phyloP scores from a whole-genome alignment of 2,888 invertebrate genomes.

The Apoderus coryli region DNA sequence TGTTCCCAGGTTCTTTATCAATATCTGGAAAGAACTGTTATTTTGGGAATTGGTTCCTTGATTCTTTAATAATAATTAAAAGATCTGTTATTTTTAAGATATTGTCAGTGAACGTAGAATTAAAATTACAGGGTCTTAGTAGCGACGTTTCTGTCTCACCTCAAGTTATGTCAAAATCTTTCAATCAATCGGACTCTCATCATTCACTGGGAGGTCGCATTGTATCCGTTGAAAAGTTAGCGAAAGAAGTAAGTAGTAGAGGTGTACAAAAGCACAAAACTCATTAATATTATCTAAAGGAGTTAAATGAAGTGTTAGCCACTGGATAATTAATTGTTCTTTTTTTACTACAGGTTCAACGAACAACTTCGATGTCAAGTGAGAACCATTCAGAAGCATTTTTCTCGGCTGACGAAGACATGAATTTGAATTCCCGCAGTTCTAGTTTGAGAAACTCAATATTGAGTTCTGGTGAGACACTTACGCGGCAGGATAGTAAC shows the following conservation, averaged over 20 bases:
- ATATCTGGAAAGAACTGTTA: no score
- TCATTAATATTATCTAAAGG: no score
- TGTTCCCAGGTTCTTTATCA: no score
- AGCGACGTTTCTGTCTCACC: constrained; percentile 26
- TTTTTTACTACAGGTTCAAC: constrained; percentile 39
- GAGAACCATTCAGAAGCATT: constrained; percentile 87
- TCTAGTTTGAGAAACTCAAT: constrained; percentile 55
- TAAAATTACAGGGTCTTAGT: constrained; percentile 19
- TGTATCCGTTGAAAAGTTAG: constrained; percentile 42
- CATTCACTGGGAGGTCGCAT: constrained; percentile 47
- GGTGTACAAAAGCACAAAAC: no score
- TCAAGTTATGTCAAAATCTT: constrained; percentile 35
- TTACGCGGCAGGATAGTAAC: constrained; percentile 28
- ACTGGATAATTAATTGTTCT: background rate
- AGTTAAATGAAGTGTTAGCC: no score
- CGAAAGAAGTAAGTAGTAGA: constrained; percentile 38
- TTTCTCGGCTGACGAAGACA: constrained; percentile 87
- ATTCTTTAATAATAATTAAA: no score
- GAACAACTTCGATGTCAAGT: constrained; percentile 76
- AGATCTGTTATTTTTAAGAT: no score
- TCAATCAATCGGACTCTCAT: constrained; percentile 51
- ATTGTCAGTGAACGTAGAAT: no score
- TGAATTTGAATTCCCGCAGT: constrained; percentile 48
- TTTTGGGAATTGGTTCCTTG: no score
- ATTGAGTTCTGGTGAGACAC: constrained; percentile 32